Conservation (phyloP, 2,113 vertebrate species). For the Copsychus sechellarum region DNA sequence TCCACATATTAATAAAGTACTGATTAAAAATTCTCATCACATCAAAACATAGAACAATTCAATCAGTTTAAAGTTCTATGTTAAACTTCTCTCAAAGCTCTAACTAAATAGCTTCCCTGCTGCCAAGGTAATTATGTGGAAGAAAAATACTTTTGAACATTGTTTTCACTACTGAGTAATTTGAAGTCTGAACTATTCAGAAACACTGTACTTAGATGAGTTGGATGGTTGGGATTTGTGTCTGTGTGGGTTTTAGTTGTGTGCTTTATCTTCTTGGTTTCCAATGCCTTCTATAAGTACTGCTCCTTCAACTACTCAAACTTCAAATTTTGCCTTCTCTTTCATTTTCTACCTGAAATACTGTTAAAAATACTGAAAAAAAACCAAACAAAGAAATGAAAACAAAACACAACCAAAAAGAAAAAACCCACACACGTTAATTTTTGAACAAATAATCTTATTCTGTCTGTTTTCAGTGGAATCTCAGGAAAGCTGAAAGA, state of each 20-base stretch:
- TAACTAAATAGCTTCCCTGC: neutral
- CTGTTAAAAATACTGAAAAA: rapidly evolving
- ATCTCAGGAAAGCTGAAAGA: neutral
- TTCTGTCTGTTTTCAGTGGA: neutral
- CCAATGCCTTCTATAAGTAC: neutral
- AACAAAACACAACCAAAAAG: neutral
- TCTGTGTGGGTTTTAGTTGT: neutral
- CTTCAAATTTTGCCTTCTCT: neutral
- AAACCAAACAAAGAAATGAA: neutral
- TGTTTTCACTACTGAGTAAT: neutral
- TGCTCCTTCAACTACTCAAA: neutral
- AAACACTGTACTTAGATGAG: neutral
- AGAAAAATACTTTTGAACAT: neutral
- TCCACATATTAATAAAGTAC: neutral
- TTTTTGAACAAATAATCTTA: neutral
- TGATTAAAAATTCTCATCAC: neutral
- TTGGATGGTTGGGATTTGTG: neutral
- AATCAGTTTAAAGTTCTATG: neutral
- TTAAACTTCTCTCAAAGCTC: neutral
- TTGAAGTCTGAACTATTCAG: neutral
- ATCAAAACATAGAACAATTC: neutral
- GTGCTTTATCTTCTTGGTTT: neutral
- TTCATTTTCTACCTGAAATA: neutral
- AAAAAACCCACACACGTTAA: rapidly evolving
- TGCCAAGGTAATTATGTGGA: neutral